These are phyloP conservation scores for Lepus europaeus DNA, from an alignment of 2,113 vertebrate species.

Conservation along the genomic window DNA sequence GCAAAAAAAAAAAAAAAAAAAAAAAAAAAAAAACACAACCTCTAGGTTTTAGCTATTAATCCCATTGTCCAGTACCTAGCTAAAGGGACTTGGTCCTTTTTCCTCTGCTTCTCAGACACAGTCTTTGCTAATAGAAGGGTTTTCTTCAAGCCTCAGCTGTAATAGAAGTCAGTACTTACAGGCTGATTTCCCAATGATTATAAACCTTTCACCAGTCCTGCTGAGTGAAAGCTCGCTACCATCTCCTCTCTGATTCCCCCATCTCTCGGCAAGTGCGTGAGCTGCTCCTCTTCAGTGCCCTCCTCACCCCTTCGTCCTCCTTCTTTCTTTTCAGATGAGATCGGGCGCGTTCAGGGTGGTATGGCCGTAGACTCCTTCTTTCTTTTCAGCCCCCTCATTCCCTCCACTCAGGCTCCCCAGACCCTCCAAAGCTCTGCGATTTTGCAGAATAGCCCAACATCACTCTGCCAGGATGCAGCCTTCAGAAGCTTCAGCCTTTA, in stretches of 20 bases:
- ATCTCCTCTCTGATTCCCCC: neutral
- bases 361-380: neutral
- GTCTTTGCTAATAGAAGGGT: neutral
- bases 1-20: neutral
- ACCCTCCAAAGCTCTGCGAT: neutral
- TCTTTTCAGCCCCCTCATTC: neutral
- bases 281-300: neutral
- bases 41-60: neutral
- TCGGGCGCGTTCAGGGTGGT: too few species aligned
- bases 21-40: neutral
- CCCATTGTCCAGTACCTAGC: neutral
- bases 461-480: neutral
- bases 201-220: fast-evolving
- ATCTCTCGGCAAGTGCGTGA: neutral
- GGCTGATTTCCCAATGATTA: neutral
- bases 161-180: neutral
- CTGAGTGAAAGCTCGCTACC: neutral
- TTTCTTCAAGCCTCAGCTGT: neutral
- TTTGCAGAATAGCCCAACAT: neutral
- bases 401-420: neutral
- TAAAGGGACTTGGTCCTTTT: neutral
- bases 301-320: too few species aligned
- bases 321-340: neutral
- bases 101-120: neutral
- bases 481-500: neutral